Evolutionary conservation across 1,140 invertebrate species (phyloP), one percentile per base, ranked within the genome.

Genomic region (Drosophila tristis): DNA sequence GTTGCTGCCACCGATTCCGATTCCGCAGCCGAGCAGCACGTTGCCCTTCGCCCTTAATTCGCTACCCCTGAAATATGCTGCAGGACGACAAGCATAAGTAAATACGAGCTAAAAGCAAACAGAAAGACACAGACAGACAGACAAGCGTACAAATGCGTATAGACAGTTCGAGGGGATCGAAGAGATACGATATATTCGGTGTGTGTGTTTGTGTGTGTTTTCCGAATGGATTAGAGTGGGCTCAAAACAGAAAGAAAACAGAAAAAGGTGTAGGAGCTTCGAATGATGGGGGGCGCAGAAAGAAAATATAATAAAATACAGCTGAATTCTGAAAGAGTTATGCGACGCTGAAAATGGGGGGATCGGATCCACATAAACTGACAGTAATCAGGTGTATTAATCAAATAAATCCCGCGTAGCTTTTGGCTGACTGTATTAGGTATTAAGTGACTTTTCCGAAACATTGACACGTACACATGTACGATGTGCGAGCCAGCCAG

Each of bases 91-190:
- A 81, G 77, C 78, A 80, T 64, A 87, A 75, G 65, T 72, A 78
- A 86, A 86, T 86, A 86, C 82, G 87, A 70, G 74, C 82, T 76
- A 65, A 79, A 82, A 86, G 84, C 78, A 86, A 89, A 87, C 57
- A 73, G 49, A 45, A 74, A 61, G 45, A 55, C 48, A 51, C 66
- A 68, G 62, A 26, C 61, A 53, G 70, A 76, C 62, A 68, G 77
- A 80, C 84, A 89, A 55, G 76, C 84, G 84, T 89, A 77, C 79
- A 84, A 89, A 87, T 82, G 78, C 72, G 84, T 90, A 89, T 87
- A 80, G 84, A 89, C 84, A 89, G 82, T 87, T 86, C 60, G 68
- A 58, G 53, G 60, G 67, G 63, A 11, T 20, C 5, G 31, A 11
- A 8, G 15, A 67, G 58, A 79, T 42, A 70, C 11, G 35, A 29